phyloP scores from a whole-genome alignment of 35 echinoderm and acorn worm genomes.

The Ophiothrix spiculata region DNA sequence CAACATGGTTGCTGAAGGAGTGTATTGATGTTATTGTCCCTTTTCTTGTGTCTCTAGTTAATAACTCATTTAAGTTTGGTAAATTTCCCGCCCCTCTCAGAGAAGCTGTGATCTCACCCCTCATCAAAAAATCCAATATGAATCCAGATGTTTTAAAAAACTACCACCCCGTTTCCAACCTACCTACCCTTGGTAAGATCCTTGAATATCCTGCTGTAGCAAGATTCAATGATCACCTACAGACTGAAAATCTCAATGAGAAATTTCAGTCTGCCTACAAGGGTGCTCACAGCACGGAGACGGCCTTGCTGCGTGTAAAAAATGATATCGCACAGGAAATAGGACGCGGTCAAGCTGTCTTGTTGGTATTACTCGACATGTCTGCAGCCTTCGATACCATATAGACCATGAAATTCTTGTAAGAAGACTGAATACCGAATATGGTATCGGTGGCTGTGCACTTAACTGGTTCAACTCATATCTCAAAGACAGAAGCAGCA shows the following conservation, averaged over 20 bases:
- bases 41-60: not conserved
- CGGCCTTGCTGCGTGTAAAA: constrained; percentile 14
- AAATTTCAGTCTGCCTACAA: not conserved
- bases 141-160: constrained; percentile 32
- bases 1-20: constrained; percentile 2
- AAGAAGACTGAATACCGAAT: no score
- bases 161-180: constrained; percentile 31
- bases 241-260: constrained; percentile 25
- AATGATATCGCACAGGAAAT: no score
- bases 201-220: constrained; percentile 26
- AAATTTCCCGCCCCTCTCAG: not conserved
- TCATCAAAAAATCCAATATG: constrained; percentile 15
- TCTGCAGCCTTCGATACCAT: no score
- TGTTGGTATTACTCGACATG: no score
- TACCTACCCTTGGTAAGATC: constrained; percentile 33
- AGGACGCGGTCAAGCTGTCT: no score
- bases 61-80: constrained; percentile 1
- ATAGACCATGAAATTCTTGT: no score
- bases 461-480: no score
- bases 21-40: not conserved
- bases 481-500: no score
- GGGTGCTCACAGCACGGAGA: constrained; percentile 9
- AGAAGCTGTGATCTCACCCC: constrained; percentile 4
- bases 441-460: no score
- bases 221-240: constrained; percentile 26